Base-by-base conservation (phyloP, 1,140 invertebrate genomes). In the Acarapis woodi region DNA sequence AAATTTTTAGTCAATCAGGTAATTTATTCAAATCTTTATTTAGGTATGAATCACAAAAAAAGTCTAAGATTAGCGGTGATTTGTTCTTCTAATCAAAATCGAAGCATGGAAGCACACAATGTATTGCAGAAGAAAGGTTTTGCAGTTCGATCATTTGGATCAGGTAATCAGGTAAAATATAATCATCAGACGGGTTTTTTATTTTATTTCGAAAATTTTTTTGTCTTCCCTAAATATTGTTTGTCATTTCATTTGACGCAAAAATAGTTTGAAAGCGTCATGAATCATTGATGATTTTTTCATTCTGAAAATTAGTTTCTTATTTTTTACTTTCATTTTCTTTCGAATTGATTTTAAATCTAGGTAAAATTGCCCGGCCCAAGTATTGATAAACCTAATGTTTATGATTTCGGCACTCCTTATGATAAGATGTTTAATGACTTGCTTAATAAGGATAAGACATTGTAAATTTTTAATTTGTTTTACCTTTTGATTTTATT, bases 391-490 rank as follows among this genome's bases (percentile, higher is more conserved):
- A 73, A 73, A 50, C 93, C 93, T 8, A 99, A 99, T 58, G 70
- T 90, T 40, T 99, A 99, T 50, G 87, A 96, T 53, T 99, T 99
- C 62, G 83, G 76, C 38, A 72, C 74, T 21, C 70, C 74, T 0
- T 99, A 97, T 52, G 88, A 97, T 47, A 72, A 83, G 48, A 99
- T 99, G 56, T 94, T 94, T 52, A 76, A 80, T 51, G 93, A 99
- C 61, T 61, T 99, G 20, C 53, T 74, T 44, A 60, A 64, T 21
- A 64, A 63, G 49, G 62, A 68, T 41, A 44, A 50, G 36, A 49
- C 55, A 35, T 46, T 66, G 51, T 57, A 47, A 46, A 49, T 46
- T 38, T 42, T 42, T 23, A n/a, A n/a, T n/a, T n/a, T n/a, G n/a
- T n/a, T n/a, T n/a, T 16, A 14, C 15, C 14, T 15, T 41, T 41